Evolutionary conservation across 2,888 invertebrate species (phyloP).

Genomic region (Augochlorella aurata): DNA sequence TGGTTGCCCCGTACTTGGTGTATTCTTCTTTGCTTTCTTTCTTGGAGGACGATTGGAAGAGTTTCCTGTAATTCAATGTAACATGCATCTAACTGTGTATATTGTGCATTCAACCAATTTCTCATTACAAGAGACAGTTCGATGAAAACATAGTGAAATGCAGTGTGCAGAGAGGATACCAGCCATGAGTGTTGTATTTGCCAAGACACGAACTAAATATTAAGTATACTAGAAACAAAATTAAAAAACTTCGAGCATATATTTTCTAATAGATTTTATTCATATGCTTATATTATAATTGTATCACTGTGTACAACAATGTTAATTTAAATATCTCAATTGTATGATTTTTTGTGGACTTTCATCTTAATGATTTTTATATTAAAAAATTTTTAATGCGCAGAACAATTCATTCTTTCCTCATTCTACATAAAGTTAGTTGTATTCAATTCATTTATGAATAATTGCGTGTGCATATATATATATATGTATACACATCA

Average conservation of each 20-base stretch:
- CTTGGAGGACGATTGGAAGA: conserved; percentile 82
- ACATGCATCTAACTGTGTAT: conserved; percentile 72
- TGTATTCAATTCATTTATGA: conserved; percentile 75
- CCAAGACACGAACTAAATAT: conserved; percentile 46
- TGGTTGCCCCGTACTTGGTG: conserved; percentile 71
- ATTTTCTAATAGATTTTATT: conserved; percentile 82
- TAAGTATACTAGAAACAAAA: conserved; percentile 61
- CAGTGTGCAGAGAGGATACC: conserved; percentile 79
- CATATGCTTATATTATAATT: conserved; percentile 82
- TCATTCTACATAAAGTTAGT: conserved; percentile 77
- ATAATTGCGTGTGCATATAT: conserved; percentile 71
- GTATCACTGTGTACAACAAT: conserved; percentile 82
- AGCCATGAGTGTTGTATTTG: conserved; percentile 70
- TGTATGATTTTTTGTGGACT: conserved; percentile 79
- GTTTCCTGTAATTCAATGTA: conserved; percentile 78
- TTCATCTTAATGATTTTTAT: conserved; percentile 74
- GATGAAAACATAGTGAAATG: conserved; percentile 73
- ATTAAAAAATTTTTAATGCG: conserved; percentile 80
- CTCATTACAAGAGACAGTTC: conserved; percentile 56
- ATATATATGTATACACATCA: conserved; percentile 60
- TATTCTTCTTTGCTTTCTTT: conserved; percentile 84
- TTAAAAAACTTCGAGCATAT: conserved; percentile 74
- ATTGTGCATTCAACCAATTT: conserved; percentile 65
- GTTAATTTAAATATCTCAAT: conserved; percentile 81
- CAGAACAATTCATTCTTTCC: conserved; percentile 75